phyloP scores from a whole-genome alignment of 2,888 invertebrate genomes.

The Drymonia ruficornis region DNA sequence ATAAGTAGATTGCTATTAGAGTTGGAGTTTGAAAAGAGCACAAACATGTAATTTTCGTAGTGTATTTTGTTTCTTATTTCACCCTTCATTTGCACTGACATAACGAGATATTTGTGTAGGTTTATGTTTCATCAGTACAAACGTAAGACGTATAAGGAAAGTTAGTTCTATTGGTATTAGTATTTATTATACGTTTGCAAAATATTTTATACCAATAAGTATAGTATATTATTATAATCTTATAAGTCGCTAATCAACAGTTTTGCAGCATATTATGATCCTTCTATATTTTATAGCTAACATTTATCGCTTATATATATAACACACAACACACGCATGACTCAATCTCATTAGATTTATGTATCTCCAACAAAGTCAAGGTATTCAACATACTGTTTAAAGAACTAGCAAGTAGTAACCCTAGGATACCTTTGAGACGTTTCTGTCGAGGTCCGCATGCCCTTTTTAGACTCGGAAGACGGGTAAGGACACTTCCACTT shows the following conservation, averaged over 20 bases:
- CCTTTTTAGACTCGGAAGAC: conserved; percentile 14
- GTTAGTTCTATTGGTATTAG: no score
- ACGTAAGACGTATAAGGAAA: background rate
- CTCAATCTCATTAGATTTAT: conserved; percentile 2
- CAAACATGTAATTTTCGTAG: no score
- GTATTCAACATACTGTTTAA: conserved; percentile 1
- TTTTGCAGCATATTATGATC: background rate
- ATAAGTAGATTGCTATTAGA: no score
- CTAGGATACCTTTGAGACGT: background rate
- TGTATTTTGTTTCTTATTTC: no score
- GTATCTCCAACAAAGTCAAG: conserved; percentile 10
- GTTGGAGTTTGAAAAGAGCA: no score
- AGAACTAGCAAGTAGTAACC: background rate
- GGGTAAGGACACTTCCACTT: conserved; percentile 13
- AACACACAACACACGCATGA: background rate
- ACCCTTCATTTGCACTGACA: no score
- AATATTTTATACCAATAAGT: background rate
- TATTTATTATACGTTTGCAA: no score
- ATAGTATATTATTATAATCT: background rate
- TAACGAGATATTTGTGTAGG: no score
- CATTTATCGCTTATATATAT: background rate
- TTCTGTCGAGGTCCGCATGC: conserved; percentile 1
- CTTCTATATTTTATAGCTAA: background rate
- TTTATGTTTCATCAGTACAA: background rate
- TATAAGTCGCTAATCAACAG: no score